Percentiles rank a stretch among this genome's conserved stretches.
These are phyloP conservation scores for Gibbula magus DNA, from an alignment of 2,888 invertebrate species.

Conservation along the genomic window DNA sequence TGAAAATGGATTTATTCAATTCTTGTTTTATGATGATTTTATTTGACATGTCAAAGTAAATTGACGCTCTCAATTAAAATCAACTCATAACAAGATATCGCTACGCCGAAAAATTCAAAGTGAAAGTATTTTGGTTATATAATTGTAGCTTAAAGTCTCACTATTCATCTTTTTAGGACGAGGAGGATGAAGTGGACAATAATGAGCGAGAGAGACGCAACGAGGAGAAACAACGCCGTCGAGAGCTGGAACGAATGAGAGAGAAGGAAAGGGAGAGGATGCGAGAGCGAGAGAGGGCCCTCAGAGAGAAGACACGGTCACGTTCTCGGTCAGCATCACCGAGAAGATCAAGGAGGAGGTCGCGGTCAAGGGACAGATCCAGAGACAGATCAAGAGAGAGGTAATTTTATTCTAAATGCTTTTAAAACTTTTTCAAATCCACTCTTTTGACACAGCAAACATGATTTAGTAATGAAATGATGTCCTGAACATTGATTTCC, in stretches of 20 bases:
- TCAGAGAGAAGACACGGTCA: slow-evolving; percentile 52
- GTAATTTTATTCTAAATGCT: slow-evolving; percentile 22
- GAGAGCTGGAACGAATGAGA: slow-evolving; percentile 66
- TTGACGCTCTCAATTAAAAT: too few species aligned
- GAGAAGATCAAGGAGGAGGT: slow-evolving; percentile 76
- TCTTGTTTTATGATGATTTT: too few species aligned
- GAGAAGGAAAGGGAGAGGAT: slow-evolving; percentile 63
- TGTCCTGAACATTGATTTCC: too few species aligned
- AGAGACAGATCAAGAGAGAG: slow-evolving; percentile 54
- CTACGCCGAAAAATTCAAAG: not conserved
- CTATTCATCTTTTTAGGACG: slow-evolving; percentile 78
- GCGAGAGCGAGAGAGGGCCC: slow-evolving; percentile 55
- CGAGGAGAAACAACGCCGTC: slow-evolving; percentile 67
- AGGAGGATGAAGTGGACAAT: slow-evolving; percentile 82
- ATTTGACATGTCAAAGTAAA: too few species aligned
- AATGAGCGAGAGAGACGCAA: slow-evolving; percentile 46
- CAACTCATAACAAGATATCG: too few species aligned
- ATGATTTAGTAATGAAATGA: too few species aligned
- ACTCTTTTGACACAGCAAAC: too few species aligned
- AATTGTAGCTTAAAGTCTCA: not conserved
- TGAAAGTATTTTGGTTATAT: not conserved
- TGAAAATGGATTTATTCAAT: too few species aligned
- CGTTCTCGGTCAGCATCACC: slow-evolving; percentile 59
- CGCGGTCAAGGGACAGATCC: slow-evolving; percentile 70
- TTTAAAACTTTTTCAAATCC: too few species aligned